Evolutionary conservation across 1,140 invertebrate genomes (phyloP).

Genomic region (Ptiloglossa arizonensis): DNA sequence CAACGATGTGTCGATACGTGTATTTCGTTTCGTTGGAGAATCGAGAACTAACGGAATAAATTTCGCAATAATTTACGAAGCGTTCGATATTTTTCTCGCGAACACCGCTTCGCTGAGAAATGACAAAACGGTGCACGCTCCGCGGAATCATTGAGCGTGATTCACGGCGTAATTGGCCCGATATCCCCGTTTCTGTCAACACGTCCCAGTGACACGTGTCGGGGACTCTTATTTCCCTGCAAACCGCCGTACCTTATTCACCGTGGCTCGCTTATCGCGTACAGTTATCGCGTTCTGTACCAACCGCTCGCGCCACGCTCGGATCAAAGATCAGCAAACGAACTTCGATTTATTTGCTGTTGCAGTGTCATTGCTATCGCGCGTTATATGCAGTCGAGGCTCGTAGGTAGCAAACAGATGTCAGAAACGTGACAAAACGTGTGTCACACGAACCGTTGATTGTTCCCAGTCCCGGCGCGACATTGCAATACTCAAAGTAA

Average conservation of each 20-base stretch:
- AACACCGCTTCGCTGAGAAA: too few species aligned
- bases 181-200: background rate
- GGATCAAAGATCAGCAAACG: conserved; percentile 44
- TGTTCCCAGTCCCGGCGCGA: background rate
- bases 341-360: conserved; percentile 31
- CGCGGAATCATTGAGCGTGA: background rate
- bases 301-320: background rate
- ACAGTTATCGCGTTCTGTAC: conserved; percentile 22
- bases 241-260: background rate
- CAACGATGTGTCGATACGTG: too few species aligned
- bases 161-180: conserved; percentile 1
- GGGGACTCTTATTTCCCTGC: conserved; percentile 5
- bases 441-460: background rate
- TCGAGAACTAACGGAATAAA: too few species aligned
- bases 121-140: too few species aligned
- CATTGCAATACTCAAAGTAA: background rate
- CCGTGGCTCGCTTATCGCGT: conserved; percentile 17
- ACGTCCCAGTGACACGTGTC: conserved; percentile 3
- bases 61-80: too few species aligned
- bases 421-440: conserved; percentile 23
- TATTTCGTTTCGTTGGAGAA: too few species aligned
- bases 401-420: conserved; percentile 2
- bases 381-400: background rate
- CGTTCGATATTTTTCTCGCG: too few species aligned
- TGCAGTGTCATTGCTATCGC: background rate